A percentile compares a stretch with the other conserved stretches of the same genome.
Evolutionary conservation across 2,113 vertebrate species (phyloP).

Genomic region (Raja brachyura): DNA sequence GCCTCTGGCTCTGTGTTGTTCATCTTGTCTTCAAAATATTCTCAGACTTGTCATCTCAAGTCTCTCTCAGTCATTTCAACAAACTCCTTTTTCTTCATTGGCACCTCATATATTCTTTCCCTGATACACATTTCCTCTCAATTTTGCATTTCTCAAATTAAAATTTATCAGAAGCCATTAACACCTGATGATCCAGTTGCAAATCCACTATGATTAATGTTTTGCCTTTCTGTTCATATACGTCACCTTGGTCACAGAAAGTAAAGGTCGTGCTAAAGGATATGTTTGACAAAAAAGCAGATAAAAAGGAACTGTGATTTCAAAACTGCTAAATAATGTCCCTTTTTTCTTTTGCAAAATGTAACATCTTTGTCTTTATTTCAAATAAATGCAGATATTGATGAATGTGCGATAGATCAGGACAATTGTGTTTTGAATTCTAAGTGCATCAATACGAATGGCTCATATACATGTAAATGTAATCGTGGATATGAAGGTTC

Average conservation of each 20-base stretch:
- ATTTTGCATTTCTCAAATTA: not conserved
- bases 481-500: slow-evolving; percentile 14
- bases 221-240: not conserved
- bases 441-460: not conserved
- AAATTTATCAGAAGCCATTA: not conserved
- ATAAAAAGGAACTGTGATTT: not conserved
- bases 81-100: not conserved
- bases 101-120: not conserved
- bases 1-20: too few relatives aligned
- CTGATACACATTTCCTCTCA: not conserved
- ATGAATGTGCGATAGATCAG: not conserved
- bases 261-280: too few relatives aligned
- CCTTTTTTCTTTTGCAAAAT: not conserved
- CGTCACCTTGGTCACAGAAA: not conserved
- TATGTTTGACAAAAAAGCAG: not conserved
- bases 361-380: not conserved
- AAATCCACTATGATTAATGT: not conserved
- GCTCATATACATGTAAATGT: slow-evolving; percentile 21
- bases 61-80: not conserved
- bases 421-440: slow-evolving; percentile 24
- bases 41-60: too few relatives aligned
- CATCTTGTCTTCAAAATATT: too few relatives aligned
- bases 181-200: not conserved
- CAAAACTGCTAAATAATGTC: not conserved
- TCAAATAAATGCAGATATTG: slow-evolving; percentile 24